A percentile compares a stretch with the other conserved stretches of the same genome.
These are phyloP conservation scores for Gavia stellata DNA, from an alignment of 2,113 vertebrate species.

Conservation along the genomic window DNA sequence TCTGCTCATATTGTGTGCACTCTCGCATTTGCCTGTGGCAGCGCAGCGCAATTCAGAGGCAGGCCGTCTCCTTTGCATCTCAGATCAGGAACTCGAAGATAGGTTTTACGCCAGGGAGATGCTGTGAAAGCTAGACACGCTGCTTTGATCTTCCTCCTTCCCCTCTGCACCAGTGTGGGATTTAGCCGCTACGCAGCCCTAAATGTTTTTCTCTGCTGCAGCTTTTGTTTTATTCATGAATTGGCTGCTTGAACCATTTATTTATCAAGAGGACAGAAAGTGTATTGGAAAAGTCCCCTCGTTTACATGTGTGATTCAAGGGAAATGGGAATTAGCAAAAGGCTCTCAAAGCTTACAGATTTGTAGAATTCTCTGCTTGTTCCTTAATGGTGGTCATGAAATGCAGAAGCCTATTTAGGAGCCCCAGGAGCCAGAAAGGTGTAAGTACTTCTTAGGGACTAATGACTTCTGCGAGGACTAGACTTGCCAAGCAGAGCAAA, in stretches of 20 bases:
- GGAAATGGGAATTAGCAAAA: not conserved
- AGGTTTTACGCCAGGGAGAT: not conserved
- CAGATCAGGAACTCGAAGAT: not conserved
- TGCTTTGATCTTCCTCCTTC: not conserved
- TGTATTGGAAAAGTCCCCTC: not conserved
- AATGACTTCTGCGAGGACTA: not conserved
- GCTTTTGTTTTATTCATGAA: not conserved
- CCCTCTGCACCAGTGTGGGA: not conserved
- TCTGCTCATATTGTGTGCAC: rapidly evolving
- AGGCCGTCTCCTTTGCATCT: not conserved
- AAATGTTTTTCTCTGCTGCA: not conserved
- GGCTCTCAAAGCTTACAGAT: not conserved
- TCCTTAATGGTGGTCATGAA: not conserved
- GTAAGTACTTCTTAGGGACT: not conserved
- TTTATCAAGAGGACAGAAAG: not conserved
- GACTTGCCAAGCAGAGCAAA: not conserved
- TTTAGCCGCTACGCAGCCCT: not conserved
- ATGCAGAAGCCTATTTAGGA: not conserved
- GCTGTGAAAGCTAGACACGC: not conserved
- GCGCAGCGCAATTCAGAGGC: not conserved
- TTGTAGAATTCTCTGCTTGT: not conserved
- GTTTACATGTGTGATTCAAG: not conserved
- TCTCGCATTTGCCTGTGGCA: not conserved
- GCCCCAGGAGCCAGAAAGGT: not conserved
- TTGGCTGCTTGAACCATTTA: not conserved